phyloP scores from a whole-genome alignment of 2,113 vertebrate species.

The Menidia beryllina region DNA sequence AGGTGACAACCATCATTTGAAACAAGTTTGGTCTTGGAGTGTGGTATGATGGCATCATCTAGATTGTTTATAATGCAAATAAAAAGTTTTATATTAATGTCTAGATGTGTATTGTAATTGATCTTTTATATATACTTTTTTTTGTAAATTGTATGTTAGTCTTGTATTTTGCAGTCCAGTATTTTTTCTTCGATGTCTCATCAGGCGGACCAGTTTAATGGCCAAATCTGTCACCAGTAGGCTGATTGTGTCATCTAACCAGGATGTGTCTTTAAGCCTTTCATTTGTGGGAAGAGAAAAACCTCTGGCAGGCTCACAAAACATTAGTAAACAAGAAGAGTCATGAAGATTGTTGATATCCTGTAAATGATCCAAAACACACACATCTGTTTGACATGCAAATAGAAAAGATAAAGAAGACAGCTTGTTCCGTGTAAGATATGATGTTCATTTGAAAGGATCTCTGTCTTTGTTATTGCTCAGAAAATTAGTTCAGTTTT shows the following conservation, averaged over 20 bases:
- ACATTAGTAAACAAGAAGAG: constrained; percentile 39
- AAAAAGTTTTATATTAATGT: too few species aligned
- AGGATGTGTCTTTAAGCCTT: constrained; percentile 14
- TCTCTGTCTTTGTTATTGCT: neutral
- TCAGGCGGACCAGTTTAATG: neutral
- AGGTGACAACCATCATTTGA: constrained; percentile 35
- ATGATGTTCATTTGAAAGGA: neutral
- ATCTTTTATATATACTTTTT: constrained; percentile 25
- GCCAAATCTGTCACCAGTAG: constrained; percentile 29
- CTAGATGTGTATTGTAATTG: too few species aligned
- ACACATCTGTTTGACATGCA: constrained; percentile 40
- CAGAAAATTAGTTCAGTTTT: neutral
- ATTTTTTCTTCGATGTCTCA: too few species aligned
- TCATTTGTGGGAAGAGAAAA: constrained; percentile 10
- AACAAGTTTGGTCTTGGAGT: constrained; percentile 4
- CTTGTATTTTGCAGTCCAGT: too few species aligned
- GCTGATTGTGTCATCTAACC: constrained; percentile 30
- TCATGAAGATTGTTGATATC: constrained; percentile 25
- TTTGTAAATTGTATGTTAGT: constrained; percentile 50
- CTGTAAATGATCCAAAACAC: constrained; percentile 47
- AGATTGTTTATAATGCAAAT: too few species aligned
- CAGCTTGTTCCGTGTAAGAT: constrained; percentile 5
- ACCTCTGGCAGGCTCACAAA: constrained; percentile 37
- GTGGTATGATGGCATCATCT: too few species aligned
- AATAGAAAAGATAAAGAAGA: constrained; percentile 9